These are phyloP conservation scores for Sicus ferrugineus DNA, from an alignment of 2,888 invertebrate species.

Conservation along the genomic window DNA sequence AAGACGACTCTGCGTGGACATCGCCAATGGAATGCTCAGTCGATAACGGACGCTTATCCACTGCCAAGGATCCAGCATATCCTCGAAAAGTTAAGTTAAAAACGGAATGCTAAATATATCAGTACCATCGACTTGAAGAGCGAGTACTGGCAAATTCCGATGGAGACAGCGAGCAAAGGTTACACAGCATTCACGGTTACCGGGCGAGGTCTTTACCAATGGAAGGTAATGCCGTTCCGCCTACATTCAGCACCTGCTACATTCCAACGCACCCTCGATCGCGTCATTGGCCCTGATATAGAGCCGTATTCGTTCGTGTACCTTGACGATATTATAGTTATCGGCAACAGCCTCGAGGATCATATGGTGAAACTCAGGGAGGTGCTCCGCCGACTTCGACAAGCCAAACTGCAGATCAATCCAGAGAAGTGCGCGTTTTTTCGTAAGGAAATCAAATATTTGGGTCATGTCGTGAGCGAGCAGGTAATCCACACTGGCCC, in stretches of 20 bases:
- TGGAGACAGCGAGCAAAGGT: neutral
- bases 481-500: conserved; percentile 29
- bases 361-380: conserved; percentile 23
- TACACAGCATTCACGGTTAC: conserved; percentile 25
- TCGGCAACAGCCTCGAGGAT: conserved; percentile 22
- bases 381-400: conserved; percentile 22
- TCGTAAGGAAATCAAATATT: conserved; percentile 20
- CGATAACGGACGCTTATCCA: neutral
- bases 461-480: conserved; percentile 33
- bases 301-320: conserved; percentile 29
- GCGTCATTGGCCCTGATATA: conserved; percentile 29
- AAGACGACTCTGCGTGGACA: neutral
- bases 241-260: conserved; percentile 33
- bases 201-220: conserved; percentile 13
- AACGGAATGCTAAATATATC: neutral
- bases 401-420: conserved; percentile 29
- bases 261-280: conserved; percentile 28
- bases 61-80: neutral
- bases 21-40: neutral
- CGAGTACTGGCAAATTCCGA: conserved; percentile 13
- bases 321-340: conserved; percentile 28
- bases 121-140: neutral
- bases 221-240: conserved; percentile 34
- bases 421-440: conserved; percentile 30
- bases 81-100: neutral